phyloP scores from a whole-genome alignment of 2,888 invertebrate species.

The Coelinius sp. region DNA sequence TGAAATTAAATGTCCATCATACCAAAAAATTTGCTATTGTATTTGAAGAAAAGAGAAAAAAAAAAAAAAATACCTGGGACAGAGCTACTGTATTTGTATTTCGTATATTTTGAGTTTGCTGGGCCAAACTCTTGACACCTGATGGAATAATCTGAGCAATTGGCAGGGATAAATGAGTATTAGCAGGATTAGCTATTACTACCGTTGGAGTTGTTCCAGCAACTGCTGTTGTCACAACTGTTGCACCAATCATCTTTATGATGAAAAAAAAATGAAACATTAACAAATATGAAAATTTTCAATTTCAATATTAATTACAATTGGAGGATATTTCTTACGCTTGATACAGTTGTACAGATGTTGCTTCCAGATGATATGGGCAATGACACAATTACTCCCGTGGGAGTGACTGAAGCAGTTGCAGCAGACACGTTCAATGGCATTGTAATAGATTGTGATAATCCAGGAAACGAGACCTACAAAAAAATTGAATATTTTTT shows the following conservation, averaged over 20 bases:
- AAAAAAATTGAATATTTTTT: conserved; percentile 33
- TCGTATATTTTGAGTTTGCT: conserved; percentile 63
- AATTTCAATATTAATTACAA: neutral
- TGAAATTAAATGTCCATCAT: too few relatives aligned
- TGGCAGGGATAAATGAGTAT: conserved; percentile 69
- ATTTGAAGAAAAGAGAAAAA: too few relatives aligned
- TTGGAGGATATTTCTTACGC: conserved; percentile 58
- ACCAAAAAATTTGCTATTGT: too few relatives aligned
- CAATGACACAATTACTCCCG: conserved; percentile 79
- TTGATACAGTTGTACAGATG: conserved; percentile 69
- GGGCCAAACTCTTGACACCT: conserved; percentile 66
- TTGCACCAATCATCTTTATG: conserved; percentile 66
- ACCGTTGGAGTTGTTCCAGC: conserved; percentile 68
- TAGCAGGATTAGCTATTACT: conserved; percentile 70
- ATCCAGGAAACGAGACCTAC: conserved; percentile 84
- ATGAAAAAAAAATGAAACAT: conserved; percentile 3
- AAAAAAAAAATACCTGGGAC: conserved; percentile 58
- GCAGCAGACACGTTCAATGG: conserved; percentile 82
- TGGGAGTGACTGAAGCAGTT: conserved; percentile 71
- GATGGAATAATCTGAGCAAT: conserved; percentile 70
- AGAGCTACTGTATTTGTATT: conserved; percentile 64
- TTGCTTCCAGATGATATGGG: conserved; percentile 73
- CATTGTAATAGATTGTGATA: conserved; percentile 88
- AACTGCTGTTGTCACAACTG: conserved; percentile 66
- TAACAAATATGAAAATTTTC: neutral